Evolutionary conservation across 2,113 vertebrate species (phyloP), one percentile per base, ranked within the genome.

Genomic region (Coptodon rendalli): DNA sequence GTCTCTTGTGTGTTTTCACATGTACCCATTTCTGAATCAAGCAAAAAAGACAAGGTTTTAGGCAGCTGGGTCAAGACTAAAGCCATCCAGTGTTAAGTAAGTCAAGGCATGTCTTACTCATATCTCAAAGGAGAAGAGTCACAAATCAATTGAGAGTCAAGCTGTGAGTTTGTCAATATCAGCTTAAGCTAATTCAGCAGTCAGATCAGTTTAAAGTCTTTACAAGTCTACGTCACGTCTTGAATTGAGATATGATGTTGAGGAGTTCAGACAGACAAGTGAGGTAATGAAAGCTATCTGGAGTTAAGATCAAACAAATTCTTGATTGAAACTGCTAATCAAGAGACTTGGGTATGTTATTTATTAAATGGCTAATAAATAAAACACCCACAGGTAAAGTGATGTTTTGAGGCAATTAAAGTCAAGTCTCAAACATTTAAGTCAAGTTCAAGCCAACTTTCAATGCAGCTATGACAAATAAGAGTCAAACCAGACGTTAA

Each of bases 251-350:
- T 17, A 1, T 34, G 9, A 61, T 17, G 8, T 34, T 61, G n/a
- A 43, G n/a, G 7, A 12, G 11, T 40, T 71, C n/a, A 14, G 38
- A 40, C 29, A 61, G 36, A 52, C 1, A 38, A 38, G 17, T n/a
- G 0, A 0, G 7, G 7, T 43, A 40, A 0, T 38, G 34, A 38
- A 0, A 13, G 0, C 34, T 38, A 68, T 68, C 34, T 68, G 63
- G 34, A 63, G 57, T 61, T 31, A 31, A 4, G 6, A 36, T n/a
- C 2, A 0, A 24, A 71, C 19, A 0, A 0, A 43, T 14, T 8
- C 12, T 71, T 40, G n/a, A 14, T 71, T 71, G 22, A 71, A 43
- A 71, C 9, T 43, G 63, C 36, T 24, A 38, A 22, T 6, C 36
- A 24, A 40, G 36, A 71, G 0, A 43, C 36, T 43, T 22, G 1